A percentile compares a stretch with the other conserved stretches of the same genome.
Evolutionary conservation across 2,797 vertebrate species (phyloP).

Genomic region (Propithecus deckenii): DNA sequence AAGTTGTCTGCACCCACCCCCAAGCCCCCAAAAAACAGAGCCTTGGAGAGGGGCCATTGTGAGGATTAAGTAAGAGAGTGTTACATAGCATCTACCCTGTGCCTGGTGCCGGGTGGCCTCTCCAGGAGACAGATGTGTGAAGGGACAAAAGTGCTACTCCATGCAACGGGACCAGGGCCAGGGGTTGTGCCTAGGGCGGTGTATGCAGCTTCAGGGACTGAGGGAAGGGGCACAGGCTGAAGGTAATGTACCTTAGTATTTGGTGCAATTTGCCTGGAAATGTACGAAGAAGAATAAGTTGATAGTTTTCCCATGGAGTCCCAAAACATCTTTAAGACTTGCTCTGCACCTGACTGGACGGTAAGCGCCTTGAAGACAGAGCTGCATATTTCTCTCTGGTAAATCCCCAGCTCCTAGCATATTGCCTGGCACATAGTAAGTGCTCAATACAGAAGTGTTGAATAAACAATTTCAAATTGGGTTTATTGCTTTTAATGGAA

Average conservation of each 20-base stretch:
- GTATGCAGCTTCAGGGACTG: too few relatives aligned
- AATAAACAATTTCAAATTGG: not conserved
- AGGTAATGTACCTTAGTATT: not conserved
- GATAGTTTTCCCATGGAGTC: not conserved
- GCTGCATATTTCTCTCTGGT: not conserved
- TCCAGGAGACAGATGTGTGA: not conserved
- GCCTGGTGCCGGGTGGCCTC: not conserved
- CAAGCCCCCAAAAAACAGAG: not conserved
- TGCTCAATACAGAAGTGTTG: not conserved
- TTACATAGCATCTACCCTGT: not conserved
- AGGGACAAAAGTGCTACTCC: not conserved
- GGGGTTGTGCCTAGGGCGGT: not conserved
- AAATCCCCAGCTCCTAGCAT: not conserved
- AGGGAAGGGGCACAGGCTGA: not conserved
- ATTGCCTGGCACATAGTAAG: not conserved
- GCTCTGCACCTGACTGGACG: not conserved
- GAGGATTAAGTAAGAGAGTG: not conserved
- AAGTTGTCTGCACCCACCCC: not conserved
- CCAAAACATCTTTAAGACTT: not conserved
- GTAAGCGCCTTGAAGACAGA: not conserved
- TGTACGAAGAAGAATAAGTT: not conserved
- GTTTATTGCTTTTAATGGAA: not conserved
- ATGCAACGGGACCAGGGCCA: accelerated
- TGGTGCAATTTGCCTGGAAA: not conserved
- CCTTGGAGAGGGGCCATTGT: not conserved